Evolutionary conservation across 2,797 vertebrate genomes (phyloP).

Genomic region (Vespertilio murinus): DNA sequence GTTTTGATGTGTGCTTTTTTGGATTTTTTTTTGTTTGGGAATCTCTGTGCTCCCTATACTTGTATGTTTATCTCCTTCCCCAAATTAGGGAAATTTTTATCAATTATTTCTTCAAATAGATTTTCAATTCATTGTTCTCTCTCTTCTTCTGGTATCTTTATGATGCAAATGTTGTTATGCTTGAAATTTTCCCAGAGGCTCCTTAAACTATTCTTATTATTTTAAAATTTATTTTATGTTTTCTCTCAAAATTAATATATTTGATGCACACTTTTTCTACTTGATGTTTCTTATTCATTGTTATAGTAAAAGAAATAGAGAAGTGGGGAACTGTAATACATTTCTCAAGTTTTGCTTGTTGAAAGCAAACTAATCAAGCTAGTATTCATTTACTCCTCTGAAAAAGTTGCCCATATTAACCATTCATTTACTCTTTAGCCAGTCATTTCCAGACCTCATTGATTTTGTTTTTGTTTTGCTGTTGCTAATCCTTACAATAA

Average conservation of each 20-base stretch:
- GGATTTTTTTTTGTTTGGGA: background rate
- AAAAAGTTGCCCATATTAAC: background rate
- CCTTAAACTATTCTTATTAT: background rate
- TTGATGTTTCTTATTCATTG: background rate
- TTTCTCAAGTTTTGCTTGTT: background rate
- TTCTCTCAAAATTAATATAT: constrained; percentile 12
- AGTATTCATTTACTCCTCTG: background rate
- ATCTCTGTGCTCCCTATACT: background rate
- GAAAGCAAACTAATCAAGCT: background rate
- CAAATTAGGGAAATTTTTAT: background rate
- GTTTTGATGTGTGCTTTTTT: background rate
- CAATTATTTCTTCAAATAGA: background rate
- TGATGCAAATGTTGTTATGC: background rate
- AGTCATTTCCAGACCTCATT: background rate
- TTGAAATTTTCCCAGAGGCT: background rate
- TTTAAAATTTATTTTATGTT: background rate
- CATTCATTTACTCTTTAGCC: constrained; percentile 6
- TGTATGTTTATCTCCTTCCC: background rate
- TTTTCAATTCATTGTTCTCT: background rate
- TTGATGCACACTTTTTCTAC: background rate
- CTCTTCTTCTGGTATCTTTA: background rate
- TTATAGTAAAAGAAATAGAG: background rate
- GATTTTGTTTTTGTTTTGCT: too few species aligned
- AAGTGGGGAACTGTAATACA: background rate
- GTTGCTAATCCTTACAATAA: too few species aligned